Percentiles rank a stretch among this genome's conserved stretches.
These are phyloP conservation scores for Metalampra italica DNA, from an alignment of 2,888 invertebrate genomes.

Conservation along the genomic window DNA sequence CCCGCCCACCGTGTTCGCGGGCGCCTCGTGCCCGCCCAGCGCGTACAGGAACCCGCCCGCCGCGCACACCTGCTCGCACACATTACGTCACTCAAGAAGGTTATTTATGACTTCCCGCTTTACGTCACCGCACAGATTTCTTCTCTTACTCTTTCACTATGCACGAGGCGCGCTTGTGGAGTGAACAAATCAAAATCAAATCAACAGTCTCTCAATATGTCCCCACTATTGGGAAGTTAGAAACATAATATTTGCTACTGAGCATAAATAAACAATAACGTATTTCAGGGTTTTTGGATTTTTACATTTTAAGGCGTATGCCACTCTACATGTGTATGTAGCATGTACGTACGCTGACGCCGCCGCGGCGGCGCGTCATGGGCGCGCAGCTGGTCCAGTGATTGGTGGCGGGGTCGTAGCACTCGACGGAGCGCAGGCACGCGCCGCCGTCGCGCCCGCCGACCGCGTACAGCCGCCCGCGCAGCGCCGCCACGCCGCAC, in stretches of 20 bases:
- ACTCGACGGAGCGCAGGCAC: conserved; percentile 93
- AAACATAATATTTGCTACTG: too few relatives aligned
- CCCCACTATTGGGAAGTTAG: too few relatives aligned
- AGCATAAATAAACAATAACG: too few relatives aligned
- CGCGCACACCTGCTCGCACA: conserved; percentile 83
- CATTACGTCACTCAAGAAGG: too few relatives aligned
- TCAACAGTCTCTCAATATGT: too few relatives aligned
- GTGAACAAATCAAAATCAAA: too few relatives aligned
- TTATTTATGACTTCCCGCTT: too few relatives aligned
- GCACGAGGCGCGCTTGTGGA: too few relatives aligned
- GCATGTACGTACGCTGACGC: conserved; percentile 85
- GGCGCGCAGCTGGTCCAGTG: conserved; percentile 91
- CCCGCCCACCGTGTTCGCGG: conserved; percentile 84
- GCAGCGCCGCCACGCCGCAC: conserved; percentile 93
- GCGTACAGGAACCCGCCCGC: conserved; percentile 94
- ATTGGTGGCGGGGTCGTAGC: conserved; percentile 85
- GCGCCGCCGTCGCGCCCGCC: conserved; percentile 95
- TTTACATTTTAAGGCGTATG: too few relatives aligned
- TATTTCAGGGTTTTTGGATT: too few relatives aligned
- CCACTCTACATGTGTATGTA: not conserved
- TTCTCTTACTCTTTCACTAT: too few relatives aligned
- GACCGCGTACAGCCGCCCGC: conserved; percentile 91
- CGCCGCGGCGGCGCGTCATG: conserved; percentile 91
- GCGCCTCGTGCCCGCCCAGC: conserved; percentile 95
- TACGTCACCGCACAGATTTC: too few relatives aligned